These are phyloP conservation scores for Nowickia ferox DNA, from an alignment of 2,888 invertebrate species.

Conservation along the genomic window DNA sequence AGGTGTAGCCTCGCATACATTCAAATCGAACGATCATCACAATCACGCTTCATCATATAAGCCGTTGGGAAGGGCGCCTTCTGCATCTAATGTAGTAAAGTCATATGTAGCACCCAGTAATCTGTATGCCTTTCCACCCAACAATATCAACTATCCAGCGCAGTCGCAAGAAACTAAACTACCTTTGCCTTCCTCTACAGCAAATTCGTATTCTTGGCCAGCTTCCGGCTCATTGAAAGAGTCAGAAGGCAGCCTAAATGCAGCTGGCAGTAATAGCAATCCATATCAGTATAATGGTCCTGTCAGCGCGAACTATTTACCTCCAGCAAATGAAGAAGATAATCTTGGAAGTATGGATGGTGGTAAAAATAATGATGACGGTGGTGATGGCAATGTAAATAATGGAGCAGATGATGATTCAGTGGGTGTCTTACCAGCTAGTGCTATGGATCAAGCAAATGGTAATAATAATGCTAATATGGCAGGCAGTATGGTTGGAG, in stretches of 20 bases:
- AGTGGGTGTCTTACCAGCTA: conserved; percentile 78
- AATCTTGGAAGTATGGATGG: conserved; percentile 41
- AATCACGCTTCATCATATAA: conserved; percentile 61
- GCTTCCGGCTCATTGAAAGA: conserved; percentile 78
- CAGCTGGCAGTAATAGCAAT: conserved; percentile 49
- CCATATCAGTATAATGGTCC: conserved; percentile 77
- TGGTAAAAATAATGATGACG: conserved; percentile 35
- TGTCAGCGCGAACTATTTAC: conserved; percentile 74
- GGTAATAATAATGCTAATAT: conserved; percentile 51
- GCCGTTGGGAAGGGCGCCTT: conserved; percentile 69
- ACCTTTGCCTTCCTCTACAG: conserved; percentile 75
- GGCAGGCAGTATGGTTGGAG: conserved; percentile 30
- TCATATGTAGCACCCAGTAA: conserved; percentile 78
- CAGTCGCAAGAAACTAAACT: conserved; percentile 78
- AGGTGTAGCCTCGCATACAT: conserved; percentile 78
- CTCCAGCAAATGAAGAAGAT: conserved; percentile 53
- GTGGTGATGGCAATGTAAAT: conserved; percentile 52
- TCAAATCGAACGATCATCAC: conserved; percentile 74
- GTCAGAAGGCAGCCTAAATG: conserved; percentile 70
- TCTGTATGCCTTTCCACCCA: conserved; percentile 82
- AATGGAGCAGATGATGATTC: conserved; percentile 73
- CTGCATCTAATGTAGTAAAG: conserved; percentile 76
- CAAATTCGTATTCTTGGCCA: conserved; percentile 81
- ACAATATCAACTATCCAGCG: conserved; percentile 80
- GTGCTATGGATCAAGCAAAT: conserved; percentile 75